Conservation (phyloP, 2,797 vertebrate genomes). For the Cynodonichthys magdalenae region DNA sequence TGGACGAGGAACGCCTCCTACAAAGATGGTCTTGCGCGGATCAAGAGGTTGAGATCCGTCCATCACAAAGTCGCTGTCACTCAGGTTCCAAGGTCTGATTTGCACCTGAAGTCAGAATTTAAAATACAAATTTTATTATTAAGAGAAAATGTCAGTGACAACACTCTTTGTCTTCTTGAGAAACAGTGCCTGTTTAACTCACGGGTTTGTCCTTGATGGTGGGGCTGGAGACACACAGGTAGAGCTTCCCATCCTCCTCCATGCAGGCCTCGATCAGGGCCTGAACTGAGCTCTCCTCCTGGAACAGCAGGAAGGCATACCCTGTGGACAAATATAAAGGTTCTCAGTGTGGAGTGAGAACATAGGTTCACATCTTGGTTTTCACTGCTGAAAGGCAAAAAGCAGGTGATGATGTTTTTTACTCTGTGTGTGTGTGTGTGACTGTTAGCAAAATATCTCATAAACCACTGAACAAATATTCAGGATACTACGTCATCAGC, state of each 20-base stretch:
- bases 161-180: neutral
- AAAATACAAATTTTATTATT: neutral
- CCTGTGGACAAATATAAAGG: slow-evolving; percentile 78
- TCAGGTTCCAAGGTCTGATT: slow-evolving; percentile 98
- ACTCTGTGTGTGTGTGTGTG: no score
- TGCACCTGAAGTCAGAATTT: slow-evolving; percentile 85
- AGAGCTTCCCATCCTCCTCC: slow-evolving; percentile 98
- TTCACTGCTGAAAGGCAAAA: no score
- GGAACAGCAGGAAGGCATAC: slow-evolving; percentile 98
- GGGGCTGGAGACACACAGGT: slow-evolving; percentile 97
- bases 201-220: slow-evolving; percentile 99
- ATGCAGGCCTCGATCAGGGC: slow-evolving; percentile 97
- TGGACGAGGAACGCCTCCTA: slow-evolving; percentile 95
- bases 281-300: slow-evolving; percentile 98
- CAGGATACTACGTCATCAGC: no score
- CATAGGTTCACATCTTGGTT: neutral
- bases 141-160: no score
- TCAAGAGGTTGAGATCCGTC: slow-evolving; percentile 98
- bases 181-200: slow-evolving; percentile 69
- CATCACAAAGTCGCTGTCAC: slow-evolving; percentile 99
- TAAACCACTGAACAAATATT: no score
- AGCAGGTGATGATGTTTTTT: no score
- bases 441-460: no score
- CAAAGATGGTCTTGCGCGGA: slow-evolving; percentile 99
- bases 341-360: neutral